Evolutionary conservation across 2,113 vertebrate species (phyloP).

Genomic region (Cephalopterus ornatus): DNA sequence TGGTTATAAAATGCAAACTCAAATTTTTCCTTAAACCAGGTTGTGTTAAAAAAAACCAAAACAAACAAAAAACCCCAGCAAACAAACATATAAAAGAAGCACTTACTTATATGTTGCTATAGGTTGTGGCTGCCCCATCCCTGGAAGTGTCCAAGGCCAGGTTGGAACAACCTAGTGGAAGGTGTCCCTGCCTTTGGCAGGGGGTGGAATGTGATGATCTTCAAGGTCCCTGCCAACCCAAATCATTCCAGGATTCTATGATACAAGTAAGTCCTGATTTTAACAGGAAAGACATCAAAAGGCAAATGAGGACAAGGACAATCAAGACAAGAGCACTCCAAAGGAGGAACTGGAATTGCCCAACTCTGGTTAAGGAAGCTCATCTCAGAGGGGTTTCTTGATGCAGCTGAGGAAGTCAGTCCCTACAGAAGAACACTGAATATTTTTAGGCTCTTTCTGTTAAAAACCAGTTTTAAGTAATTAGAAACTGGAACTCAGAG

Average conservation of each 20-base stretch:
- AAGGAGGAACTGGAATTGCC: background rate
- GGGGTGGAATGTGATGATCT: background rate
- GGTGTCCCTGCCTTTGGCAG: background rate
- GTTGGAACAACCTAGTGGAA: background rate
- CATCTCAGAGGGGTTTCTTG: background rate
- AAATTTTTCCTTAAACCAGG: background rate
- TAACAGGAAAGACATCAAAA: background rate
- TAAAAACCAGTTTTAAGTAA: background rate
- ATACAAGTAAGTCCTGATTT: background rate
- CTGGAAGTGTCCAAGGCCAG: background rate
- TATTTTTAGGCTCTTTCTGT: background rate
- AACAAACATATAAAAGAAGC: background rate
- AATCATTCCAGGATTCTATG: background rate
- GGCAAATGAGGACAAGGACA: background rate
- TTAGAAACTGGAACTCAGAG: background rate
- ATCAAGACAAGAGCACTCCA: background rate
- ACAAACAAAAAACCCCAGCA: too few species aligned
- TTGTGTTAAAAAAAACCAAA: background rate
- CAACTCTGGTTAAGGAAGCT: background rate
- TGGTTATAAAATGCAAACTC: background rate
- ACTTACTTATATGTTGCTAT: background rate
- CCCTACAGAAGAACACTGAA: background rate
- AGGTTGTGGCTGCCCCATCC: background rate
- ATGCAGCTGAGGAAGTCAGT: background rate
- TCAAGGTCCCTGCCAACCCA: background rate